Evolutionary conservation across 53 echinoderm and acorn worm genomes (phyloP), one percentile per base, ranked within the genome.

Genomic region (Paracentrotus lividus): DNA sequence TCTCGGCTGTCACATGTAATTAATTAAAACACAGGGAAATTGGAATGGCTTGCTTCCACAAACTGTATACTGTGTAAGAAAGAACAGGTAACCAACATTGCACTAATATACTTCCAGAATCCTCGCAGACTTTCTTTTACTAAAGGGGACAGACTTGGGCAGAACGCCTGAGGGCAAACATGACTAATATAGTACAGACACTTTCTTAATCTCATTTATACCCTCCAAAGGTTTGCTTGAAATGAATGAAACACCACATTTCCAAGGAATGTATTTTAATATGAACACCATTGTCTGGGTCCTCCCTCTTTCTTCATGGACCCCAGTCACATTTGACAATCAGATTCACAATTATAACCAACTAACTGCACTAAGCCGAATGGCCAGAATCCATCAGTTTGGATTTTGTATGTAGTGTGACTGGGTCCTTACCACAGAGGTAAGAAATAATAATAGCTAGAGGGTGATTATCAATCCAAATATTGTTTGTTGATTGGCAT

Each of bases 111-210:
- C n/a, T n/a, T 47, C 81, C n/a, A 0, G 13, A 44, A 77, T 47
- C 0, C 38, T 72, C 81, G 45, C 13, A 2, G 44, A 45, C 27
- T 81, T 47, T 45, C 5, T 47, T 45, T 45, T 47, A 45, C 81
- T 27, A 47, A 45, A n/a, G 47, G 81, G 44, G 45, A n/a, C 47
- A 15, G 81, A 81, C 27, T n/a, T 81, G 81, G 26, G 26, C 45
- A 81, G 26, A 81, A 21, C 14, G 49, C 81, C 81, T 4, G 9
- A 13, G 81, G 81, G 24, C 13, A 81, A 81, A 81, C 44, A 81
- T 81, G 81, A 81, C 44, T 81, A 81, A 81, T 81, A 81, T 47
- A 81, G 81, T 81, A 81, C 44, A 81, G 47, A 47, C 81, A 81
- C 81, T 81, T 81, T 72, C 81, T 27, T 81, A 81, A 81, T 81